Percentiles rank a stretch among this genome's conserved stretches.
Conservation (phyloP, 1,140 invertebrate genomes). For the Sweltsa coloradensis region DNA sequence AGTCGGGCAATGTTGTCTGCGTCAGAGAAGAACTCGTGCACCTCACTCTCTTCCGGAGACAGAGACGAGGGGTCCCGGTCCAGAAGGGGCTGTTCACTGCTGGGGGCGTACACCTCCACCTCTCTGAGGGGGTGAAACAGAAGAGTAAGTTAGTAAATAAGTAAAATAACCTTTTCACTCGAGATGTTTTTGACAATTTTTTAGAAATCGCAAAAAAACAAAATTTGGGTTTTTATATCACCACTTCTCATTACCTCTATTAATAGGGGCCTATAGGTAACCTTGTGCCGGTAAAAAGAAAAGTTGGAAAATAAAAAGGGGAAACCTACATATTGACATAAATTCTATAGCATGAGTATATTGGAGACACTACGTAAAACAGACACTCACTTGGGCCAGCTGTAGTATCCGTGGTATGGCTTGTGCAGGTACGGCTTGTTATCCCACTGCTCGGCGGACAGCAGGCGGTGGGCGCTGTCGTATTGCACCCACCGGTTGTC, state of each 20-base stretch:
- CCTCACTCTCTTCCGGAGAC: constrained; percentile 42
- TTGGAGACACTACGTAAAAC: neutral
- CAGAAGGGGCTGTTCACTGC: constrained; percentile 43
- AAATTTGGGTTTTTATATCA: no score
- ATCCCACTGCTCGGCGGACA: constrained; percentile 61
- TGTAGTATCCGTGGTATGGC: constrained; percentile 61
- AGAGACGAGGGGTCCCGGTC: constrained; percentile 35
- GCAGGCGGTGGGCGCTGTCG: constrained; percentile 40
- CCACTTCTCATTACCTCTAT: no score
- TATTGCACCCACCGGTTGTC: constrained; percentile 70
- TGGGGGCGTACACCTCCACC: constrained; percentile 46
- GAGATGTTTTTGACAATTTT: no score
- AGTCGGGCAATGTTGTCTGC: constrained; percentile 57
- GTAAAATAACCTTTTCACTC: no score
- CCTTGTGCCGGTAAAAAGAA: no score
- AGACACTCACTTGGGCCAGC: constrained; percentile 56
- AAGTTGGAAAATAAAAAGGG: no score
- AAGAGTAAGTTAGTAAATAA: neutral
- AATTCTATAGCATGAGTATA: neutral
- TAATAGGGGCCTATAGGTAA: no score
- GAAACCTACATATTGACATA: no score
- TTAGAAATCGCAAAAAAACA: no score
- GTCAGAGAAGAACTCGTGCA: constrained; percentile 59
- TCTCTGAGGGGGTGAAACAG: constrained; percentile 20
- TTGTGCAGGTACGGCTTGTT: constrained; percentile 52